Evolutionary conservation across 2,888 invertebrate genomes (phyloP).

Genomic region (Hirtodrosophila trivittata): DNA sequence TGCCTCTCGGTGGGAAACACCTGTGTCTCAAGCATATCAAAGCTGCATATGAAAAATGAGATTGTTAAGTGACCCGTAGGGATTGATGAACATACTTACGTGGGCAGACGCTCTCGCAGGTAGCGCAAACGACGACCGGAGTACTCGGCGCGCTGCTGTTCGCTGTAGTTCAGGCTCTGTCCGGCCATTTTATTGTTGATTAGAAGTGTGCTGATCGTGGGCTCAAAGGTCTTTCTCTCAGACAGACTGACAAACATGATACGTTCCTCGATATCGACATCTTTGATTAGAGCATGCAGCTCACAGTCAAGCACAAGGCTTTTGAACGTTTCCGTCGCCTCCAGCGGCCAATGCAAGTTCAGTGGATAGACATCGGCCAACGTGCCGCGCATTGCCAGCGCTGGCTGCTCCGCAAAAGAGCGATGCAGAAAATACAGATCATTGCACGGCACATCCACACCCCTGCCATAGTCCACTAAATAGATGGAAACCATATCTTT

Average conservation of each 20-base stretch:
- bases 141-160: background rate
- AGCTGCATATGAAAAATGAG: conserved; percentile 14
- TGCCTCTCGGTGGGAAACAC: conserved; percentile 3
- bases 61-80: background rate
- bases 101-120: conserved; percentile 40
- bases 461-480: conserved; percentile 34
- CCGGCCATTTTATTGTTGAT: conserved; percentile 22
- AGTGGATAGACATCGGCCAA: conserved; percentile 40
- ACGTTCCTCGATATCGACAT: conserved; percentile 17
- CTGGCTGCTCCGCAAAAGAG: conserved; percentile 1
- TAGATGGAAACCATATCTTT: background rate
- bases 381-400: conserved; percentile 32
- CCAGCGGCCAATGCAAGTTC: conserved; percentile 31
- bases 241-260: conserved; percentile 20
- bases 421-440: conserved; percentile 18
- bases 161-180: conserved; percentile 19
- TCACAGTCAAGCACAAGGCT: background rate
- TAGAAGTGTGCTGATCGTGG: conserved; percentile 9
- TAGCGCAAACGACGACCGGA: conserved; percentile 38
- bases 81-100: conserved; percentile 1
- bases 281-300: conserved; percentile 17
- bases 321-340: conserved; percentile 9
- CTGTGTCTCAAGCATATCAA: conserved; percentile 44
- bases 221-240: fast-evolving
- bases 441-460: background rate